Base-by-base conservation (phyloP, 2,797 vertebrate genomes). In the Aldrovandia affinis region DNA sequence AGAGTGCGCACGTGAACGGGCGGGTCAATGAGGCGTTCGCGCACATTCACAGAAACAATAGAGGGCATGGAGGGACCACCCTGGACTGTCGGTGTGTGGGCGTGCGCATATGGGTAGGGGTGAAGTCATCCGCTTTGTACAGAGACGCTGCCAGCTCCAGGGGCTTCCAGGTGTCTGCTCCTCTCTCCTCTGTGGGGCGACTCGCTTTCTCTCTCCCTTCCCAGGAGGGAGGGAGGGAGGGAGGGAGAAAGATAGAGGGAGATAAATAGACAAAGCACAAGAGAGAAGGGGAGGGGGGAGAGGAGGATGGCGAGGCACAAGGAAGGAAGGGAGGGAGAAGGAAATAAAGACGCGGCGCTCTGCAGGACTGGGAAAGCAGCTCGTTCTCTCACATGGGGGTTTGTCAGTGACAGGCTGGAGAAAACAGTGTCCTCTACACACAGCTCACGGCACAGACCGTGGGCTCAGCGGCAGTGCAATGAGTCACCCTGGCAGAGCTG, bases 281-380 rank as follows among this genome's bases (percentile, higher is more conserved):
- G 83, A 87, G 86, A 81, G 86, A 85, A 88, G 85, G 30, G 30
- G 2, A 78, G 89, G 89, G 92, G 91, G 90, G 87, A 91, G 91
- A 93, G 89, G 89, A 25, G 22, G 7, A 2, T 47, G 22, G 39
- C 0, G 8, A 3, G 42, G 70, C 8, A 68, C 28, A 68, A 28
- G n/a, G n/a, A 12, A 57, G 55, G 22, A 25, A 61, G 59, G n/a
- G 59, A 61, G 59, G 8, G 44, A 78, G 89, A 87, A 85, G 85
- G 91, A 93, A 91, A 91, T 90, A 87, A 90, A 87, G 87, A 90
- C 86, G 81, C 85, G 88, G 86, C 30, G 70, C 55, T 36, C 92
- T 87, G 86, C 86, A 88, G 92, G 93, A 91, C 78, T 90, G 92
- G 90, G 91, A 89, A 84, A 86, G 88, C 88, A 84, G 80, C 89